Evolutionary conservation across 64 coral and sea anemone genomes (phyloP), one percentile per base, ranked within the genome.

Genomic region (Exaiptasia diaphana): DNA sequence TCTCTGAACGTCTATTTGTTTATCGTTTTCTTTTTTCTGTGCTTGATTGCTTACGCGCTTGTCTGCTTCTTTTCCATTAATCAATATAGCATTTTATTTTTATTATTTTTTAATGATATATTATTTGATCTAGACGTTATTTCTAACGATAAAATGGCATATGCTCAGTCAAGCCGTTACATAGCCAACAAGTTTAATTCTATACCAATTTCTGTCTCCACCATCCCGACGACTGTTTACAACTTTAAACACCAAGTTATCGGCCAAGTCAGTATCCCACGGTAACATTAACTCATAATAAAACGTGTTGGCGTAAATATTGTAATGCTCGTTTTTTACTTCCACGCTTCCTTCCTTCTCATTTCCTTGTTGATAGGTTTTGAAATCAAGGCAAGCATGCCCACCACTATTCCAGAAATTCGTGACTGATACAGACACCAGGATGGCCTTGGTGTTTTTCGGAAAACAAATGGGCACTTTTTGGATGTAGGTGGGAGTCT

Each of bases 261-360:
- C 12, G 4, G 81, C 71, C 12, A 91, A 53, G 18, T 62, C 38
- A 23, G 54, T 91, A 43, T 84, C 49, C 88, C 88, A 91, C 5
- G 88, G 88, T 2, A 91, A 26, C 81, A 91, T 83, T 29, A 85
- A 37, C 17, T 91, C 88, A n/a, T 91, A 91, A 37, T 85, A 84
- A 24, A 85, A 78, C 1, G 88, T 91, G 62, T 91, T 91, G 25
- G 80, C 80, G 49, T 91, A 85, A 38, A 91, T 77, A 20, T 79
- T 32, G 73, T 11, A 91, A 40, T 91, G 88, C 38, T 70, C 68
- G 63, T 91, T 91, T 6, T 31, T 31, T 9, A 83, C 80, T 24
- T 41, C 12, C 14, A 78, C 88, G 41, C 76, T 91, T 33, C 80
- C 88, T 18, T 44, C 36, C 36, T 39, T 73, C 50, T 79, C 73